Conservation (phyloP, 2,888 invertebrate genomes). For the Chaetoderma sp. region DNA sequence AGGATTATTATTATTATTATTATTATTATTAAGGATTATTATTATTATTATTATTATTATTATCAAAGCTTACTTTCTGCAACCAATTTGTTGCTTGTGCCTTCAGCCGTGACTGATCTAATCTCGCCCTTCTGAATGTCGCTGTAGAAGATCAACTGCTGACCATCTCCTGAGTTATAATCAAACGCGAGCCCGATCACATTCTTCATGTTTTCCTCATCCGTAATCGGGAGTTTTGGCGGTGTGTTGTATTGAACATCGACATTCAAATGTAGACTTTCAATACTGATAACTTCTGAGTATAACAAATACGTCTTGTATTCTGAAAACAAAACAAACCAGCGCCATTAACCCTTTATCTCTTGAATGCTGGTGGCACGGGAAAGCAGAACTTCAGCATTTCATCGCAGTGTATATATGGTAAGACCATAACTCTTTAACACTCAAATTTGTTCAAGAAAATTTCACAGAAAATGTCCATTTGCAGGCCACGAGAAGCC, state of each 20-base stretch:
- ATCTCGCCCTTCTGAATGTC: constrained; percentile 90
- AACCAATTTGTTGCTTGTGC: constrained; percentile 78
- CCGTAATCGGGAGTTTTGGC: constrained; percentile 79
- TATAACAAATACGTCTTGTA: constrained; percentile 86
- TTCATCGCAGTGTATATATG: too few relatives aligned
- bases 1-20: too few relatives aligned
- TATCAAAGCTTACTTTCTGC: constrained; percentile 74
- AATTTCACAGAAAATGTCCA: too few relatives aligned
- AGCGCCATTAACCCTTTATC: too few relatives aligned
- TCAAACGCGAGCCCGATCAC: constrained; percentile 88
- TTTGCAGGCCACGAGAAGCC: too few relatives aligned
- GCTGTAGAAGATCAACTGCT: constrained; percentile 83
- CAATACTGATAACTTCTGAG: constrained; percentile 84
- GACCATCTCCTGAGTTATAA: constrained; percentile 75
- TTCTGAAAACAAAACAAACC: constrained; percentile 16
- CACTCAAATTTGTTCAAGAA: too few relatives aligned
- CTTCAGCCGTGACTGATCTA: constrained; percentile 85
- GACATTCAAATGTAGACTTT: constrained; percentile 82
- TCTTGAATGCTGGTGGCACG: too few relatives aligned
- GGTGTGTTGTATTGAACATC: constrained; percentile 83
- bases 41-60: too few relatives aligned
- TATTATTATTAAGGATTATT: too few relatives aligned
- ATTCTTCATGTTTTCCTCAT: constrained; percentile 82
- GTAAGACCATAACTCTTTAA: too few relatives aligned
- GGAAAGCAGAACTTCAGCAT: too few relatives aligned